Evolutionary conservation across 2,113 vertebrate species (phyloP), one percentile per base, ranked within the genome.

Genomic region (Rhizomys pruinosus): DNA sequence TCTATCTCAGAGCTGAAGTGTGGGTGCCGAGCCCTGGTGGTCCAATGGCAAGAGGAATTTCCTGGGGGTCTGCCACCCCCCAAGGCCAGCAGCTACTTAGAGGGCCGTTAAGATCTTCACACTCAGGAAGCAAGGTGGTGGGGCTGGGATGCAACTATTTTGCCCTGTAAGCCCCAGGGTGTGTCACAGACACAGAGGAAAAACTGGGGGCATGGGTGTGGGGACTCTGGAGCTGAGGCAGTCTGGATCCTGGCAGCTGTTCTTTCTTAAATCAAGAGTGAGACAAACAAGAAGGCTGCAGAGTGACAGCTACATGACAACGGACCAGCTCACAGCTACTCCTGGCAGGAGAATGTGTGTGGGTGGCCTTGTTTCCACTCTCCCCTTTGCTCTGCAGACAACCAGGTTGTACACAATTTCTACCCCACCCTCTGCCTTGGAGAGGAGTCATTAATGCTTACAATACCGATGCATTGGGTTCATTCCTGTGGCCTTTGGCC

Each of bases 311-410:
- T 81, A 34, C 13, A 37, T 3, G 69, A 89, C 29, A 86, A 39
- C 7, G 68, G 82, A 63, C 34, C 39, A 71, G 37, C 1, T 42
- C 68, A 8, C 2, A 52, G 59, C 32, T 63, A 20, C 0, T 8
- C 55, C 63, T 90, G 69, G 69, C 52, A 64, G 73, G 59, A 39
- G 64, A 91, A 23, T 61, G 5, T 81, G 11, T 47, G 73, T 93
- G 64, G 73, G 81, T 93, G 86, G 92, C 25, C 93, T 79, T 92
- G 81, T 89, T 95, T 59, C 7, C 42, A 32, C 52, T 64, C 32
- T 17, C 3, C 17, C 52, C 61, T n/a, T 94, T 80, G 59, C 87
- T 82, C 73, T 69, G 61, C 71, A 87, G 68, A 93, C 64, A n/a
- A 69, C 23, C 29, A 59, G 68, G 59, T 89, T 82, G 29, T 37